Conservation (phyloP, 2,113 vertebrate genomes). For the Aythya baeri region DNA sequence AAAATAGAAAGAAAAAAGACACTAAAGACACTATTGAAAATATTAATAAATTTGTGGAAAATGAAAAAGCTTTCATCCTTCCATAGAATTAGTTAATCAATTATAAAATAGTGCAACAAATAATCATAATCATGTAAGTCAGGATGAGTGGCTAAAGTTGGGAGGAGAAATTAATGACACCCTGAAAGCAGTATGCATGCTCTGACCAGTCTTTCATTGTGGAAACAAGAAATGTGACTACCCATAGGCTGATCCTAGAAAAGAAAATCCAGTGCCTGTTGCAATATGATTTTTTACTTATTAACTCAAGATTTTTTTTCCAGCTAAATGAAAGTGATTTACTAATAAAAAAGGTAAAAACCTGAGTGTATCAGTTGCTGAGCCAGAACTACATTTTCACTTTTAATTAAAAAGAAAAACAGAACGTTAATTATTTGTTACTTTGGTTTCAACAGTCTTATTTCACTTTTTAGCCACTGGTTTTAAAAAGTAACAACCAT, state of each 20-base stretch:
- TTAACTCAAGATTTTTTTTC: conserved; percentile 45
- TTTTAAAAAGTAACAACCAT: neutral
- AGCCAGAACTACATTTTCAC: conserved; percentile 57
- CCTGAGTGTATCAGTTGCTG: conserved; percentile 23
- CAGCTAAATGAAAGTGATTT: conserved; percentile 44
- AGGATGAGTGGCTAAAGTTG: conserved; percentile 3
- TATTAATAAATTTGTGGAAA: conserved; percentile 24
- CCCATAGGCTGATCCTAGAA: neutral
- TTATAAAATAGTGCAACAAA: conserved; percentile 21
- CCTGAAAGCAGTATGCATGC: neutral
- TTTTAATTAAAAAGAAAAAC: conserved; percentile 73
- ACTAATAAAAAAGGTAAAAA: neutral
- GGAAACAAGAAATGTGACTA: neutral
- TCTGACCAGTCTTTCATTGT: conserved; percentile 3
- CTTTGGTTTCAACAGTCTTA: neutral
- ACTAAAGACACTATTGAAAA: neutral
- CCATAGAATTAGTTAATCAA: conserved; percentile 1
- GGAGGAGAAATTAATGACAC: conserved; percentile 34
- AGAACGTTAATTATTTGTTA: conserved; percentile 67
- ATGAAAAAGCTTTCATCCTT: neutral
- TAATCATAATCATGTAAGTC: conserved; percentile 12
- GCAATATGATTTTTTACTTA: conserved; percentile 26
- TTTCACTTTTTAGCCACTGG: neutral
- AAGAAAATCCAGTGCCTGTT: neutral
- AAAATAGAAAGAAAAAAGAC: neutral